phyloP scores from a whole-genome alignment of 2,888 invertebrate genomes.

The Cotesia congregata region DNA sequence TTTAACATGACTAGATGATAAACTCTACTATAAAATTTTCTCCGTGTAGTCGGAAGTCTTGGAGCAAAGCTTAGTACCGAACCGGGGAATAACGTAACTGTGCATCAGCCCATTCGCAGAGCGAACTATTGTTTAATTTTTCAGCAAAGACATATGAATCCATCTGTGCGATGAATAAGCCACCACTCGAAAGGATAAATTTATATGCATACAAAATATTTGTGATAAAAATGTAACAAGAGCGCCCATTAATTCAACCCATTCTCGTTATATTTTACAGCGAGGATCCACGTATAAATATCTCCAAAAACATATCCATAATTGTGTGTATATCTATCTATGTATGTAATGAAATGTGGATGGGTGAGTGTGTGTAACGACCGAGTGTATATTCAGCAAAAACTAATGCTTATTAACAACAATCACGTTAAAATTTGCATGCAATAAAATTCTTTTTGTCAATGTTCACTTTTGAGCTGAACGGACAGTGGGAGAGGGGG shows the following conservation, averaged over 20 bases:
- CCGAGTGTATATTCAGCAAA: neutral
- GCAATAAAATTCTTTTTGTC: conserved; percentile 19
- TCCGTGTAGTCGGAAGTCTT: too few relatives aligned
- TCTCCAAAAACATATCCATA: neutral
- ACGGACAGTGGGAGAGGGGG: conserved; percentile 32
- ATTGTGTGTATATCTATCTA: neutral
- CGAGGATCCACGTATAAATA: neutral
- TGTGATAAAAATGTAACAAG: conserved; percentile 21
- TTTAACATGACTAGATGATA: too few relatives aligned
- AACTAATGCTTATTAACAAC: conserved; percentile 15
- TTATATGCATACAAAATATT: neutral
- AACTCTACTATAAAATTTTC: too few relatives aligned
- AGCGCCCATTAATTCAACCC: neutral
- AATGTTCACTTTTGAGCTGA: conserved; percentile 10
- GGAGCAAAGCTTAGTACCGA: too few relatives aligned
- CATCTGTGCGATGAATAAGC: conserved; percentile 11
- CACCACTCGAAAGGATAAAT: conserved; percentile 9
- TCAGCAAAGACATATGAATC: conserved; percentile 5
- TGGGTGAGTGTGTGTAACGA: neutral
- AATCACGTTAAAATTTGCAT: conserved; percentile 4
- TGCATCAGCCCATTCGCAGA: neutral
- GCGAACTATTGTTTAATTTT: neutral
- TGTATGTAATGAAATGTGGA: neutral
- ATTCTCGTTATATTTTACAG: neutral
- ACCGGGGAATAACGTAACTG: too few relatives aligned